phyloP scores from a whole-genome alignment of 2,113 vertebrate species.

The Muntiacus muntjak region DNA sequence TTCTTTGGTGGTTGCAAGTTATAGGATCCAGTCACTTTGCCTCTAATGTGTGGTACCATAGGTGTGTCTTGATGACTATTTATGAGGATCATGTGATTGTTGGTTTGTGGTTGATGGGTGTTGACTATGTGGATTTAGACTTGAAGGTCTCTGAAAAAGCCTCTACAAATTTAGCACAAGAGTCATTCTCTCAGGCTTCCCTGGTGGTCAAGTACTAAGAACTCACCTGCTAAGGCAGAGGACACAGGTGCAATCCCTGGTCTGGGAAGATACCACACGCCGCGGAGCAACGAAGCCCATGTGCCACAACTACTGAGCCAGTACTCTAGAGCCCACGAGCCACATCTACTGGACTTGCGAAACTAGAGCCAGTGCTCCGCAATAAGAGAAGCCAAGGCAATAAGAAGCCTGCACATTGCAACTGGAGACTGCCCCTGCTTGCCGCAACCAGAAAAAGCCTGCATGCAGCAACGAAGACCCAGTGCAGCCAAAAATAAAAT shows the following conservation, averaged over 20 bases:
- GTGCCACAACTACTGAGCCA: not conserved
- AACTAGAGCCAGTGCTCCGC: not conserved
- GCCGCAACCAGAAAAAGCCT: not conserved
- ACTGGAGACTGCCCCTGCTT: not conserved
- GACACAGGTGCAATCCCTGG: not conserved
- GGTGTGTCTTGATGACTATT: not conserved
- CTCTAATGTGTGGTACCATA: not conserved
- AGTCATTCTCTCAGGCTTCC: not conserved
- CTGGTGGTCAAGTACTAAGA: not conserved
- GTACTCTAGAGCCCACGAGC: not conserved
- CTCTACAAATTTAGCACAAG: not conserved
- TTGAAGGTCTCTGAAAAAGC: not conserved
- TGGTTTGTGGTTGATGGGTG: not conserved
- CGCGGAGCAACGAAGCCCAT: accelerated
- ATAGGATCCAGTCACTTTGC: not conserved
- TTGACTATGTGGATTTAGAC: not conserved
- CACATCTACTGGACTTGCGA: not conserved
- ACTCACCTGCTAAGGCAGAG: not conserved
- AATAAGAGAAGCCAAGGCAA: not conserved
- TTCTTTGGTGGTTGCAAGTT: not conserved
- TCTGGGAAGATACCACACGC: not conserved
- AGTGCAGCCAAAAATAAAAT: not conserved
- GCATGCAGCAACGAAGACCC: not conserved
- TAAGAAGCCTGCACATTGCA: not conserved
- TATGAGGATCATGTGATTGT: not conserved